These are phyloP conservation scores for Pandemis cinnamomeana DNA, from an alignment of 2,888 invertebrate species.

Conservation along the genomic window DNA sequence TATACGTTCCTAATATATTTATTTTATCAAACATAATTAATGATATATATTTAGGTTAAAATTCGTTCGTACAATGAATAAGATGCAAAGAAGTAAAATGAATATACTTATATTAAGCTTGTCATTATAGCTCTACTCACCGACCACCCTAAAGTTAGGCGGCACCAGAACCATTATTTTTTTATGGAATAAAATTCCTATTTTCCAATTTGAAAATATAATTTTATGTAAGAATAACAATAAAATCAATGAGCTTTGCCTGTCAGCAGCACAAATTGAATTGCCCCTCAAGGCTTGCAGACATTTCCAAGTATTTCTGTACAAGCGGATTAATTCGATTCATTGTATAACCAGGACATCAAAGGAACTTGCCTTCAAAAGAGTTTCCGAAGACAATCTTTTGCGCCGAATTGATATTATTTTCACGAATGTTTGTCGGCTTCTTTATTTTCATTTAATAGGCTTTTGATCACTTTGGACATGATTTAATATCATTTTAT, in stretches of 20 bases:
- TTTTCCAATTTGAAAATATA: conserved; percentile 9
- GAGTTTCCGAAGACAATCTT: conserved; percentile 33
- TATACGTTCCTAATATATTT: too few species aligned
- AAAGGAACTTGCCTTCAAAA: conserved; percentile 36
- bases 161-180: background rate
- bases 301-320: conserved; percentile 24
- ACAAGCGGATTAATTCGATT: conserved; percentile 39
- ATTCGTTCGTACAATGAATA: too few species aligned
- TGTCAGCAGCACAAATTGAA: conserved; percentile 37
- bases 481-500: background rate
- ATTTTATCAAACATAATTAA: too few species aligned
- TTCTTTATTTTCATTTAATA: conserved; percentile 5
- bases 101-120: too few species aligned
- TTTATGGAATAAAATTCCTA: background rate
- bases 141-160: background rate
- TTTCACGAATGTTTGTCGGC: conserved; percentile 18
- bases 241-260: conserved; percentile 38
- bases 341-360: conserved; percentile 38
- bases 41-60: too few species aligned
- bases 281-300: conserved; percentile 31
- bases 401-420: conserved; percentile 27
- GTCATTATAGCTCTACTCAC: too few species aligned
- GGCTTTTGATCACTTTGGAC: background rate
- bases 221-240: conserved; percentile 21
- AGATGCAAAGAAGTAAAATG: too few species aligned